phyloP scores from a whole-genome alignment of 2,888 invertebrate species.

The Meloe dianella region DNA sequence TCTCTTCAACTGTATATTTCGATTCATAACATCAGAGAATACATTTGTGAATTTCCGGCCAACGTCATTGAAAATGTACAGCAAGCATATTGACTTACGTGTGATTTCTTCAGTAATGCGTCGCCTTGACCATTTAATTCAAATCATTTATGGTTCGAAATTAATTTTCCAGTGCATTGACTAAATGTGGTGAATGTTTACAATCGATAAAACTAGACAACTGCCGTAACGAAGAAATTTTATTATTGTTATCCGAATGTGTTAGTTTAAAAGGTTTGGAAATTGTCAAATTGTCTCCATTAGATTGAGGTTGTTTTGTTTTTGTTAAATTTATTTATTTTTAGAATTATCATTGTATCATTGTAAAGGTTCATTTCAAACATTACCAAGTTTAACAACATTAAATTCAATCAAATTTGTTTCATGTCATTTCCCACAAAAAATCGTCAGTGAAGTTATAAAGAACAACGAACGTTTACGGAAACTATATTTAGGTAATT shows the following conservation, averaged over 20 bases:
- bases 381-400: conserved; percentile 38
- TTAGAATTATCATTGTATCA: conserved; percentile 41
- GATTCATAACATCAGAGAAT: too few relatives aligned
- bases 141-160: too few relatives aligned
- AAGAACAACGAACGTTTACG: conserved; percentile 43
- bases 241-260: conserved; percentile 44
- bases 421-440: conserved; percentile 44
- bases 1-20: too few relatives aligned
- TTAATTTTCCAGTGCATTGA: conserved; percentile 40
- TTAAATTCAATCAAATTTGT: conserved; percentile 41
- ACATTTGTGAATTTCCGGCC: too few relatives aligned
- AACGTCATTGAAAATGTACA: too few relatives aligned
- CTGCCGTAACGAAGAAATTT: conserved; percentile 44
- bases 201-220: conserved; percentile 43
- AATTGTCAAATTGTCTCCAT: neutral
- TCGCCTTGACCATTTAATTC: too few relatives aligned
- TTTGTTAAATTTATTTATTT: conserved; percentile 24
- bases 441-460: conserved; percentile 42
- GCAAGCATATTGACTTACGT: too few relatives aligned
- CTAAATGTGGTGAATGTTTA: conserved; percentile 44
- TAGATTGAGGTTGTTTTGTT: too few relatives aligned
- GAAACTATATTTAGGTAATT: conserved; percentile 43
- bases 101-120: too few relatives aligned
- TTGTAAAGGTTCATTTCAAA: conserved; percentile 47
- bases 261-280: conserved; percentile 42